A percentile compares a stretch with the other conserved stretches of the same genome.
Evolutionary conservation across 2,113 vertebrate genomes (phyloP).

Genomic region (Tor tambroides): DNA sequence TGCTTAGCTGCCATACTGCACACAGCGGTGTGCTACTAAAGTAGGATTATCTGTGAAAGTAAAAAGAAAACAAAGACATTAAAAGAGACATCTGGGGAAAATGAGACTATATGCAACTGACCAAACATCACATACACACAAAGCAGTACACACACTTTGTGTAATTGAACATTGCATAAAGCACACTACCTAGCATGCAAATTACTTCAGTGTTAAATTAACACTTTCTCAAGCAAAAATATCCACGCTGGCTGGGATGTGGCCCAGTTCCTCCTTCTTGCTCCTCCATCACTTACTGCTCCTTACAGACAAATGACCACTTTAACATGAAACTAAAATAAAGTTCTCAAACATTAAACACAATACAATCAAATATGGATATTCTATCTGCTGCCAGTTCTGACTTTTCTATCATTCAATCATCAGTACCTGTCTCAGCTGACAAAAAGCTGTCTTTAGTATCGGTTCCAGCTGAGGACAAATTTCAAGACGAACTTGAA

Average conservation of each 20-base stretch:
- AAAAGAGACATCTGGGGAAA: not conserved
- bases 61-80: conserved; percentile 4
- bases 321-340: not conserved
- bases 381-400: not conserved
- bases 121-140: not conserved
- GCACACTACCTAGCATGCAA: not conserved
- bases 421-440: conserved; percentile 79
- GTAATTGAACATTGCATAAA: not conserved
- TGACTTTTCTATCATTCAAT: conserved; percentile 82
- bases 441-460: conserved; percentile 87
- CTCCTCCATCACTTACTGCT: not conserved
- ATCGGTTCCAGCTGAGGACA: conserved; percentile 91
- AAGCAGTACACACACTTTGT: not conserved
- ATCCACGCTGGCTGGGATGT: not conserved
- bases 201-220: not conserved
- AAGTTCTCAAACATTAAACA: not conserved
- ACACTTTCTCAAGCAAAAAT: not conserved
- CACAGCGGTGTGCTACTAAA: conserved; percentile 8
- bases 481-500: conserved; percentile 95
- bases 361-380: not conserved
- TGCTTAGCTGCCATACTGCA: conserved; percentile 64
- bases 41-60: conserved; percentile 30
- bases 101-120: not conserved
- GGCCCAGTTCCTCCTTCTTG: not conserved
- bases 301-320: not conserved